phyloP scores from a whole-genome alignment of 2,888 invertebrate species.

The Tetropium fuscum region DNA sequence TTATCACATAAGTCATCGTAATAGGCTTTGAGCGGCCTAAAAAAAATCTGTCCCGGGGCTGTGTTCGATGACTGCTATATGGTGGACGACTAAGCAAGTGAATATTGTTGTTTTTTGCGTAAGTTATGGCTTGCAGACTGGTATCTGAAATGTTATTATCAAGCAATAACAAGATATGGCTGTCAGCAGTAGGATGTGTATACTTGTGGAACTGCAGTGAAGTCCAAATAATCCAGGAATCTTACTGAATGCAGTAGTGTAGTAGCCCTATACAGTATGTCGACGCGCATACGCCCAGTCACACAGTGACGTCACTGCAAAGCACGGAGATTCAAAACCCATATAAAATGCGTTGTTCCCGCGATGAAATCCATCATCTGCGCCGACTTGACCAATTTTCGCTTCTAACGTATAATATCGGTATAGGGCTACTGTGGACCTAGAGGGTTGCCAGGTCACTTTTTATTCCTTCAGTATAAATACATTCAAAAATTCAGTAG shows the following conservation, averaged over 20 bases:
- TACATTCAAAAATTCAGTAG: no score
- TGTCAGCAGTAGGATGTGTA: constrained; percentile 12
- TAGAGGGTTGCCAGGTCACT: no score
- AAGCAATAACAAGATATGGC: constrained; percentile 11
- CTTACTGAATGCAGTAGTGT: background rate
- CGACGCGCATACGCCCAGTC: no score
- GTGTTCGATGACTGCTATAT: constrained; percentile 31
- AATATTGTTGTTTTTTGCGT: constrained; percentile 8
- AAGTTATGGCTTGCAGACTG: constrained; percentile 16
- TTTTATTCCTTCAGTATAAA: no score
- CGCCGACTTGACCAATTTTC: no score
- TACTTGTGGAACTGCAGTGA: constrained; percentile 28
- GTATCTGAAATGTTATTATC: constrained; percentile 28
- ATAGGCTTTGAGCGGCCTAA: constrained; percentile 29
- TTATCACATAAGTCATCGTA: constrained; percentile 21
- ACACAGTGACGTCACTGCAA: no score
- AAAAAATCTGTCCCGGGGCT: constrained; percentile 32
- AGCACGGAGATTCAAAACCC: no score
- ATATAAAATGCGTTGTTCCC: no score
- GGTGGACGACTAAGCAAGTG: constrained; percentile 25
- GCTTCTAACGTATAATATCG: no score
- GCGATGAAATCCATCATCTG: no score
- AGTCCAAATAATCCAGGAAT: background rate
- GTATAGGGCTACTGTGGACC: no score
- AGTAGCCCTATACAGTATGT: no score